A percentile compares a stretch with the other conserved stretches of the same genome.
Conservation (phyloP, 2,113 vertebrate species). For the Pachypanchax playfairii region DNA sequence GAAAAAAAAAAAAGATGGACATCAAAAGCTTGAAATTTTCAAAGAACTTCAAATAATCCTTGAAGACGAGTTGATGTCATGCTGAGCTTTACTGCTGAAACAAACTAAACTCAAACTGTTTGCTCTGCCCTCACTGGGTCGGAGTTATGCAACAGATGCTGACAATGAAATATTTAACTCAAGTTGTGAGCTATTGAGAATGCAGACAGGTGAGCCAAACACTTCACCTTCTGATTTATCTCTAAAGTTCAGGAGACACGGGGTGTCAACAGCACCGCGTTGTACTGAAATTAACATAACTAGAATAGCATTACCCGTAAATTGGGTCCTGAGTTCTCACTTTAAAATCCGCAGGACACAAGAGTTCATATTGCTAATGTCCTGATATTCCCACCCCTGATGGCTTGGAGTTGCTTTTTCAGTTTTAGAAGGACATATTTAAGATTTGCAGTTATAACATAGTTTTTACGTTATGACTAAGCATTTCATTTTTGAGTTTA, state of each 20-base stretch:
- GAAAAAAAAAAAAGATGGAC: constrained; percentile 31
- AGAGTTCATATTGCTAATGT: no score
- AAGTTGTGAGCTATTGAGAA: constrained; percentile 1
- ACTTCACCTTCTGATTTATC: background rate
- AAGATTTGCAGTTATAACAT: no score
- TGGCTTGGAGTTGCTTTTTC: no score
- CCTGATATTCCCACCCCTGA: no score
- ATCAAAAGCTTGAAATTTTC: constrained; percentile 42
- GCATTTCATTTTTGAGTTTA: background rate
- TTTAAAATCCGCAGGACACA: no score
- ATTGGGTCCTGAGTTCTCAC: background rate
- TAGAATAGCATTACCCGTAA: background rate
- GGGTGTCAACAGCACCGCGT: background rate
- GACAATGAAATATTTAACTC: constrained; percentile 28
- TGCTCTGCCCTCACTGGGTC: constrained; percentile 10
- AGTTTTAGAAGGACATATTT: no score
- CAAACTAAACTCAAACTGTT: constrained; percentile 42
- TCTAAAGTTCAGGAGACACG: background rate
- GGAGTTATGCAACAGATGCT: constrained; percentile 23
- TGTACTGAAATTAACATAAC: background rate
- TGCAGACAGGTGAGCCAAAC: background rate
- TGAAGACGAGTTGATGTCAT: constrained; percentile 30
- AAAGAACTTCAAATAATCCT: constrained; percentile 53
- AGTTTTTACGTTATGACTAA: no score
- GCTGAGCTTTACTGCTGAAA: constrained; percentile 36